Evolutionary conservation across 2,113 vertebrate species (phyloP), one percentile per base, ranked within the genome.

Genomic region (Sus scrofa): DNA sequence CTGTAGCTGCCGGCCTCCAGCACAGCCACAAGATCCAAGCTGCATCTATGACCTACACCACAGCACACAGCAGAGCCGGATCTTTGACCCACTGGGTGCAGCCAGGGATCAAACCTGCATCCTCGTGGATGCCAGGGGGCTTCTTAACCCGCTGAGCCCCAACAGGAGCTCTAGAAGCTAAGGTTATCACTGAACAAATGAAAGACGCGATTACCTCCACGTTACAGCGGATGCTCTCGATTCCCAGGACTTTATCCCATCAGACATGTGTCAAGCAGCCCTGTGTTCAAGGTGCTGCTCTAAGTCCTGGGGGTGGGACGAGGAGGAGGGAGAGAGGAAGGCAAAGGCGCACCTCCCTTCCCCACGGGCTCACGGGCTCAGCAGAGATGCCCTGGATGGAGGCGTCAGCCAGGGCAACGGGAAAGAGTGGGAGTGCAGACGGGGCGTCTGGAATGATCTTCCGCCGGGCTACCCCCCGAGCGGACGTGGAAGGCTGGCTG

Each of bases 371-470:
- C 60, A 8, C 52, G 10, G 6, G 50, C 56, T 27, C 0, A 1
- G 0, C 8, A 34, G 78, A 10, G 83, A 78, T 0, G 4, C 24
- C 13, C 26, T 16, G 63, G 37, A 67, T 19, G 11, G 65, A 60
- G 65, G n/a, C 14, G 44, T 1, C 2, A 63, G 60, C n/a, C 62
- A 20, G 0, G 18, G 34, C 52, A 0, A 4, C 0, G 26, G n/a
- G 26, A 39, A 39, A 54, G 63, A 62, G n/a, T 3, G 30, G 70
- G 26, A 52, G 11, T 1, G 22, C 27, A 11, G 74, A 15, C 18
- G 34, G 44, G 19, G n/a, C 11, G 10, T 6, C 62, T 11, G 3
- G 37, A 37, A 27, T 3, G 14, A 27, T 22, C 68, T 50, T 44
- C 27, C 32, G 74, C 0, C 68, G n/a, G 54, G 27, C 6, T 27